These are phyloP conservation scores for Zoanthus solanderi DNA, from an alignment of 92 coral and sea anemone genomes.

Conservation along the genomic window DNA sequence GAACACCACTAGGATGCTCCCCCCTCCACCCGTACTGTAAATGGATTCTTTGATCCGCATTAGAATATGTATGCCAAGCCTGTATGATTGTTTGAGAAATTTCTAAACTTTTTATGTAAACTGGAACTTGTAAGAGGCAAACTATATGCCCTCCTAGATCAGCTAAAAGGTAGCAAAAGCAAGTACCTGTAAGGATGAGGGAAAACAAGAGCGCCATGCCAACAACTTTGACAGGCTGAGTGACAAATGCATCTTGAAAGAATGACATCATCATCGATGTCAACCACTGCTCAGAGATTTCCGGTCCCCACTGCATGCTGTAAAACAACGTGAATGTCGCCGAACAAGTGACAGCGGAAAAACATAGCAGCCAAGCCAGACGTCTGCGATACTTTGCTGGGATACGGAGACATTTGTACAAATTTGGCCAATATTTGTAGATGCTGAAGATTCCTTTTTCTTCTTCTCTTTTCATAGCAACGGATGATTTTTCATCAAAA, in stretches of 20 bases:
- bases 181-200: constrained; percentile 53
- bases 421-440: constrained; percentile 4
- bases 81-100: too few relatives aligned
- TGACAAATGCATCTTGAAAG: constrained; percentile 84
- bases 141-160: too few relatives aligned
- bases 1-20: too few relatives aligned
- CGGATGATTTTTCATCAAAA: neutral
- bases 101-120: too few relatives aligned
- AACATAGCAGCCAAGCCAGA: constrained; percentile 75
- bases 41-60: too few relatives aligned
- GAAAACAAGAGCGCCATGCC: constrained; percentile 63
- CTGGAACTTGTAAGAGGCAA: too few relatives aligned
- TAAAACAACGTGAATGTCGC: constrained; percentile 78
- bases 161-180: neutral
- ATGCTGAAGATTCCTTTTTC: neutral
- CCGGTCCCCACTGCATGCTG: constrained; percentile 84
- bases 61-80: too few relatives aligned
- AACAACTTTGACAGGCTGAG: constrained; percentile 87
- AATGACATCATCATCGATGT: constrained; percentile 85
- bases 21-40: too few relatives aligned
- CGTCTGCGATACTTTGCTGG: constrained; percentile 37
- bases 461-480: neutral
- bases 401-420: constrained; percentile 22
- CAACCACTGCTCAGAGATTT: constrained; percentile 86
- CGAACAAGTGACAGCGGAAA: constrained; percentile 56